Evolutionary conservation across 1,140 invertebrate species (phyloP).

Genomic region (Lasaia peninsularis): DNA sequence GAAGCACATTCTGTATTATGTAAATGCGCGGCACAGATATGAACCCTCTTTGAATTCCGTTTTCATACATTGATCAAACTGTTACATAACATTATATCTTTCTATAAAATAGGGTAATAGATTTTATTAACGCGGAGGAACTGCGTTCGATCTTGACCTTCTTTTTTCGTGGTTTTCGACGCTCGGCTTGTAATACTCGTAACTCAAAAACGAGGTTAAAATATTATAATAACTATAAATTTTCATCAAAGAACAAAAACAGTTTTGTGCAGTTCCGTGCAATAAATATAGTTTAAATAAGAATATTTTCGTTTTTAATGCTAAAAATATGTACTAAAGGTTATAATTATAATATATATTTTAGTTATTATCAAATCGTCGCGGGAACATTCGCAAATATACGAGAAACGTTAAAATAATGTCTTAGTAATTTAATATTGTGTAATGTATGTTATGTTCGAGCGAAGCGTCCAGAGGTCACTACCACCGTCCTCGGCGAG

Average conservation of each 20-base stretch:
- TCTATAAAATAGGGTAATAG: conserved; percentile 6
- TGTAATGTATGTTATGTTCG: conserved; percentile 49
- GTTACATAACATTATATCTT: conserved; percentile 11
- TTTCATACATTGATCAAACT: conserved; percentile 12
- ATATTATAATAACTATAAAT: neutral
- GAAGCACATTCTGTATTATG: neutral
- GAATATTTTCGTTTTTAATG: no score
- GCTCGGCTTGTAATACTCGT: neutral
- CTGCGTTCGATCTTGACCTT: neutral
- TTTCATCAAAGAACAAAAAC: no score
- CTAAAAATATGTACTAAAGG: no score
- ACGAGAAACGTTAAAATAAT: conserved; percentile 28
- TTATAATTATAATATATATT: no score
- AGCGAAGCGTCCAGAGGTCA: conserved; percentile 53
- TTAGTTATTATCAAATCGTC: no score
- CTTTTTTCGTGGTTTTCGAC: neutral
- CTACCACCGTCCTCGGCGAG: conserved; percentile 21
- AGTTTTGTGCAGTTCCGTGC: no score
- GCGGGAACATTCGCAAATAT: conserved; percentile 12
- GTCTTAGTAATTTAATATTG: conserved; percentile 46
- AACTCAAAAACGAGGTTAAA: neutral
- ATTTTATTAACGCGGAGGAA: neutral
- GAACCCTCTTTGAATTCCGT: neutral
- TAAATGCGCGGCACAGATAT: neutral
- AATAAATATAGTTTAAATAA: no score